Conservation (phyloP, 2,888 invertebrate genomes). For the Agrypnus murinus region DNA sequence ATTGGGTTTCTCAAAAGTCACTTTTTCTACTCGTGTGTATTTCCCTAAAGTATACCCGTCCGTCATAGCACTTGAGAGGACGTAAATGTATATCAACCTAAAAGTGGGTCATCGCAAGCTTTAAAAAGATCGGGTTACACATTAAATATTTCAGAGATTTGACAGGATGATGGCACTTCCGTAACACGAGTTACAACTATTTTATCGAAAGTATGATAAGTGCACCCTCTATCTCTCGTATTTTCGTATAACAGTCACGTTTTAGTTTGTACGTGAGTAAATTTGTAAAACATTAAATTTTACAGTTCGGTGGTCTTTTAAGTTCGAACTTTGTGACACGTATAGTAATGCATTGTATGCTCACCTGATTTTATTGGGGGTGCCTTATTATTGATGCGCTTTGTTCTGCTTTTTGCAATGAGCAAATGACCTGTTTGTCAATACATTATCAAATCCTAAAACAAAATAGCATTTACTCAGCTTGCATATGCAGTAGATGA, state of each 20-base stretch:
- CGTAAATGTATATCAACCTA: too few relatives aligned
- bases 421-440: too few relatives aligned
- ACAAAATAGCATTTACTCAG: too few relatives aligned
- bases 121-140: constrained; percentile 32
- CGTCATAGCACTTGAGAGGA: too few relatives aligned
- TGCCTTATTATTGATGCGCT: too few relatives aligned
- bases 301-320: constrained; percentile 17
- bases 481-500: too few relatives aligned
- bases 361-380: constrained; percentile 15
- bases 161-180: constrained; percentile 36
- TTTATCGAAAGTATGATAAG: constrained; percentile 36
- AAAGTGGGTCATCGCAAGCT: constrained; percentile 33
- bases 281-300: constrained; percentile 39
- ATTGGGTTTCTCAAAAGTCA: too few relatives aligned
- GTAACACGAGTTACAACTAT: constrained; percentile 36
- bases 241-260: constrained; percentile 47
- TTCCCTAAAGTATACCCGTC: too few relatives aligned
- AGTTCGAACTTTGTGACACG: constrained; percentile 23
- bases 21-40: too few relatives aligned
- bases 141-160: constrained; percentile 40
- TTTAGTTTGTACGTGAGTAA: constrained; percentile 40
- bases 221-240: constrained; percentile 34
- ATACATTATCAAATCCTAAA: too few relatives aligned
- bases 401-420: too few relatives aligned
- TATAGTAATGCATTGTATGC: constrained; percentile 16